Evolutionary conservation across 2,888 invertebrate species (phyloP).

Genomic region (Caenorhabditis sp.): DNA sequence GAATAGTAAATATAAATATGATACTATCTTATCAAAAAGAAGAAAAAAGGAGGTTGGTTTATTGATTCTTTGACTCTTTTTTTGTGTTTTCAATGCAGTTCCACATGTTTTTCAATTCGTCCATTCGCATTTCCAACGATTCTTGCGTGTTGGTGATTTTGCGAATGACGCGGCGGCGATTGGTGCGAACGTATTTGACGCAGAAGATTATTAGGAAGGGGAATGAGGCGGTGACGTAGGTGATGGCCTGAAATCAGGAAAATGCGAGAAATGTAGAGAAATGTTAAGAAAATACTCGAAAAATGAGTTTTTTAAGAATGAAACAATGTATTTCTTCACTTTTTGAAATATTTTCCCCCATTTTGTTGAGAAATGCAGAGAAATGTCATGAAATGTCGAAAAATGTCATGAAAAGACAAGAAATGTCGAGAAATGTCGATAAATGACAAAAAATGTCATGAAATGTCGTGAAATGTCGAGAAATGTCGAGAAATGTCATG

Average conservation of each 20-base stretch:
- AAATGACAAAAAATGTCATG: too few species aligned
- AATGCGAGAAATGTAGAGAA: too few species aligned
- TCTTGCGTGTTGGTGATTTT: background rate
- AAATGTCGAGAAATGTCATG: too few species aligned
- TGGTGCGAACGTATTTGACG: background rate
- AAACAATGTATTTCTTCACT: background rate
- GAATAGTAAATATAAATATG: background rate
- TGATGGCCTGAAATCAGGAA: constrained; percentile 21
- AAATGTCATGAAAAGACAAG: too few species aligned
- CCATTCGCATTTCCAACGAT: constrained; percentile 17
- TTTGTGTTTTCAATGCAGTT: background rate
- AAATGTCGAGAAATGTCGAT: too few species aligned
- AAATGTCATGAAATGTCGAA: too few species aligned
- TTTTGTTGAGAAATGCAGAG: too few species aligned
- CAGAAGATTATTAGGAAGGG: constrained; percentile 21
- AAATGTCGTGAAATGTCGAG: too few species aligned
- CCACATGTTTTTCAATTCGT: constrained; percentile 23
- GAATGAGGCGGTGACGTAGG: constrained; percentile 19
- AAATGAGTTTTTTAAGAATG: background rate
- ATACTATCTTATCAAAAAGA: too few species aligned
- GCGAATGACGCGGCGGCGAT: background rate
- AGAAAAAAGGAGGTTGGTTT: background rate
- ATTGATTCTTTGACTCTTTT: background rate
- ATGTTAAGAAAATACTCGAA: background rate
- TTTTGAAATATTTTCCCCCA: too few species aligned